Evolutionary conservation across 2,113 vertebrate species (phyloP).

Genomic region (Vicugna pacos): DNA sequence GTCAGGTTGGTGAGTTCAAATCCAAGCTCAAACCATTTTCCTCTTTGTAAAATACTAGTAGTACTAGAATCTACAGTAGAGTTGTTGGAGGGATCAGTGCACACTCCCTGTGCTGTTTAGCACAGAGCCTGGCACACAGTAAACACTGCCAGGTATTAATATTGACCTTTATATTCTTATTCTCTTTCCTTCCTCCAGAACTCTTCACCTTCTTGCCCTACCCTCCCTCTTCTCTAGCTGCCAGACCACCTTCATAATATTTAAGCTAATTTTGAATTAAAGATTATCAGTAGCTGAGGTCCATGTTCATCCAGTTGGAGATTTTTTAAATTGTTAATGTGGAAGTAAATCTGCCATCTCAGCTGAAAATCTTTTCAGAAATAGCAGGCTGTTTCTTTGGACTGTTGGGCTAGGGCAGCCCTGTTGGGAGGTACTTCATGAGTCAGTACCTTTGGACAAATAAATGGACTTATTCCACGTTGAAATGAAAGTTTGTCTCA

Average conservation of each 20-base stretch:
- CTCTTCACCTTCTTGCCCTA: neutral
- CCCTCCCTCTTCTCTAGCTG: neutral
- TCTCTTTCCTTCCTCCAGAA: neutral
- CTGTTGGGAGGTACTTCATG: neutral
- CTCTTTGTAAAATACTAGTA: neutral
- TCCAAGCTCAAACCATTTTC: neutral
- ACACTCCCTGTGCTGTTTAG: neutral
- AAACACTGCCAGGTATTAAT: neutral
- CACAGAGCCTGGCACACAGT: neutral
- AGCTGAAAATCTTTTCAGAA: neutral
- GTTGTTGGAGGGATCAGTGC: neutral
- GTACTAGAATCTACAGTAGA: neutral
- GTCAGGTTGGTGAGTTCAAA: neutral
- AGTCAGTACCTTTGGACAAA: neutral
- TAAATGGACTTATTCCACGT: neutral
- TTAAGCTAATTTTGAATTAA: neutral
- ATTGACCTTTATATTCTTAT: neutral
- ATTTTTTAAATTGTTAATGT: neutral
- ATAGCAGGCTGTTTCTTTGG: neutral
- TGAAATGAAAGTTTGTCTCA: neutral
- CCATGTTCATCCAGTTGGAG: neutral
- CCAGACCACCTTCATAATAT: neutral
- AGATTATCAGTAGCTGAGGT: neutral
- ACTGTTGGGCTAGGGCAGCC: rapidly evolving
- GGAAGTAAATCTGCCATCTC: neutral